Conservation (phyloP, 1,140 invertebrate genomes). For the Chrysoperla carnea region DNA sequence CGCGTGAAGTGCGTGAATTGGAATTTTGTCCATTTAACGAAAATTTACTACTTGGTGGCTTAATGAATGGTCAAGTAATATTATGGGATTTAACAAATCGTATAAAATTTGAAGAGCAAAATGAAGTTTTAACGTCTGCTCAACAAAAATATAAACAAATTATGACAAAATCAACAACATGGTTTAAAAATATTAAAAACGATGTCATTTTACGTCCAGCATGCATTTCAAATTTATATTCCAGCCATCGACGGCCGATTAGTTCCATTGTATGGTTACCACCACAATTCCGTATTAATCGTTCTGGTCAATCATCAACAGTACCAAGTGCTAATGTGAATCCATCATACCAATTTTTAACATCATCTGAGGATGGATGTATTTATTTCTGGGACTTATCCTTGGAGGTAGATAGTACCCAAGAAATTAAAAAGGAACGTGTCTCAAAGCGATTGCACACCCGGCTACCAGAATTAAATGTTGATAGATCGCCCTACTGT, state of each 20-base stretch:
- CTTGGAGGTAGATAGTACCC: conserved; percentile 18
- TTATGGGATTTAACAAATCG: conserved; percentile 55
- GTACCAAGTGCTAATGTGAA: conserved; percentile 21
- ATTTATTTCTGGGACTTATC: conserved; percentile 53
- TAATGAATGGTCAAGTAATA: conserved; percentile 47
- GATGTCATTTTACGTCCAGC: conserved; percentile 33
- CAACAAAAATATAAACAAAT: conserved; percentile 38
- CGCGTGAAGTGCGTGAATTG: conserved; percentile 39
- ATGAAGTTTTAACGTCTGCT: conserved; percentile 36
- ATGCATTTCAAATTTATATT: conserved; percentile 35
- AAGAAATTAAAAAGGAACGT: conserved; percentile 24
- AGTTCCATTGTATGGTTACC: conserved; percentile 47
- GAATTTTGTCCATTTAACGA: conserved; percentile 48
- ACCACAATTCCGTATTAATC: conserved; percentile 33
- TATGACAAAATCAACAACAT: conserved; percentile 43
- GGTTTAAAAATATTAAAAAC: conserved; percentile 41
- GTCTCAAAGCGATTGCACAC: conserved; percentile 25
- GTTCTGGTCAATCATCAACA: conserved; percentile 32
- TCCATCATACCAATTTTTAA: conserved; percentile 39
- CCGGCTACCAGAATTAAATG: conserved; percentile 30
- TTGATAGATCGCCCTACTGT: conserved; percentile 34
- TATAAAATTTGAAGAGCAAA: conserved; percentile 38
- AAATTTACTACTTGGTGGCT: conserved; percentile 50
- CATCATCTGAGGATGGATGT: conserved; percentile 41
- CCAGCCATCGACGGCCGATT: conserved; percentile 40